Percentiles rank a stretch among this genome's conserved stretches.
These are phyloP conservation scores for Trypoxylon attenuatum DNA, from an alignment of 2,888 invertebrate genomes.

Conservation along the genomic window DNA sequence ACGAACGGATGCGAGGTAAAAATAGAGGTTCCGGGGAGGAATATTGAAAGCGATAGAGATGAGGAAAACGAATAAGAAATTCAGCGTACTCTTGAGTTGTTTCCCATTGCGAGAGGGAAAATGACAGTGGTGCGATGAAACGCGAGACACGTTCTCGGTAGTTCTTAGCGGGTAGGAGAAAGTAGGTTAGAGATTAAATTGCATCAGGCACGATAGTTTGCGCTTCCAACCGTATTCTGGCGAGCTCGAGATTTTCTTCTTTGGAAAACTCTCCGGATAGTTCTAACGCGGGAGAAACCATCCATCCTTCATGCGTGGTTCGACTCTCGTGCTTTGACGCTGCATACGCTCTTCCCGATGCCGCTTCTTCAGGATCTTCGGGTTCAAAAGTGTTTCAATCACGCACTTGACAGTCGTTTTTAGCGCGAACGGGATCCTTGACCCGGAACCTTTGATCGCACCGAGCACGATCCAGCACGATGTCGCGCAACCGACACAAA, in stretches of 20 bases:
- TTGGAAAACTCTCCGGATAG: constrained; percentile 13
- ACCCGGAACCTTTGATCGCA: constrained; percentile 6
- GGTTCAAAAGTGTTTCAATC: constrained; percentile 45
- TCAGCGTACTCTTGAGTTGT: not conserved
- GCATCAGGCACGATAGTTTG: not conserved
- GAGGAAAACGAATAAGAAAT: not conserved
- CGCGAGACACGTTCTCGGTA: not conserved
- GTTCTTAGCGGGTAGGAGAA: not conserved
- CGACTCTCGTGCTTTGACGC: too few relatives aligned
- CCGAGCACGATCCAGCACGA: too few relatives aligned
- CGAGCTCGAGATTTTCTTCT: constrained; percentile 6
- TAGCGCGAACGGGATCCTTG: constrained; percentile 8
- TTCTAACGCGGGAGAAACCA: too few relatives aligned
- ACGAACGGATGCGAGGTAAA: too few relatives aligned
- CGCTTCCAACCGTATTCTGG: constrained; percentile 1
- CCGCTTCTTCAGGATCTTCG: constrained; percentile 26
- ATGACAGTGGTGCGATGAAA: not conserved
- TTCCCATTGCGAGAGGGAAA: not conserved
- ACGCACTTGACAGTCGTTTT: constrained; percentile 28
- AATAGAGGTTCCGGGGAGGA: not conserved
- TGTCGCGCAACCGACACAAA: too few relatives aligned
- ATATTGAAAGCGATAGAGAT: not conserved
- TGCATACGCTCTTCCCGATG: too few relatives aligned
- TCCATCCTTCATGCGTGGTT: constrained; percentile 36
- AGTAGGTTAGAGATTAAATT: constrained; percentile 9